Evolutionary conservation across 2,888 invertebrate genomes (phyloP).

Genomic region (Alentia gelatinosa): DNA sequence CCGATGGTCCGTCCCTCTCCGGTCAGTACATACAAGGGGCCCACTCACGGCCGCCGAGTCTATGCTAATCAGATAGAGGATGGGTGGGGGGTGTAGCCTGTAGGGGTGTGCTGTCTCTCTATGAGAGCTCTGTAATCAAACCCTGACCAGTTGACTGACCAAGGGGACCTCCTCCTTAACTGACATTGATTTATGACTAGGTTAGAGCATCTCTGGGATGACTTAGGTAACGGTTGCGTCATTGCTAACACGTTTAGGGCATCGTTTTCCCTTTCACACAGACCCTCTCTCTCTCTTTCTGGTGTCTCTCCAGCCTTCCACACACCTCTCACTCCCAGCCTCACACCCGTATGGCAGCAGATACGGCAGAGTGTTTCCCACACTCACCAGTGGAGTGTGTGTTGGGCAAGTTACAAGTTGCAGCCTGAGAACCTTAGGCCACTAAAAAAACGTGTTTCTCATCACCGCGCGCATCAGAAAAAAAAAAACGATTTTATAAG

Average conservation of each 20-base stretch:
- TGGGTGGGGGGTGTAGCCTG: not conserved
- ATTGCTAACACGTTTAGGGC: not conserved
- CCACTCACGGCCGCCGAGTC: not conserved
- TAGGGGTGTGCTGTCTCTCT: not conserved
- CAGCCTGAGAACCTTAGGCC: too few relatives aligned
- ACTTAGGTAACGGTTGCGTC: conserved; percentile 1
- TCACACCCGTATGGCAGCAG: too few relatives aligned
- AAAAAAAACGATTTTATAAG: too few relatives aligned
- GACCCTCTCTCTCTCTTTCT: not conserved
- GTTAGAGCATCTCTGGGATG: not conserved
- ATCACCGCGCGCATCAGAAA: too few relatives aligned
- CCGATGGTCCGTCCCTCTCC: not conserved
- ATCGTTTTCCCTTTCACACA: conserved; percentile 14
- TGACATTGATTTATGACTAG: conserved; percentile 48
- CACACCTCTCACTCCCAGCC: not conserved
- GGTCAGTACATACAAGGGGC: not conserved
- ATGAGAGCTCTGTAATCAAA: conserved; percentile 29
- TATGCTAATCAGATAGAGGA: conserved; percentile 6
- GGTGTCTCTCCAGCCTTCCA: not conserved
- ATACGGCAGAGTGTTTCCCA: too few relatives aligned
- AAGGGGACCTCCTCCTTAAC: not conserved
- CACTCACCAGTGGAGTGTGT: too few relatives aligned
- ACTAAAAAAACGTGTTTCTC: too few relatives aligned
- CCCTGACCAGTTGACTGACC: conserved; percentile 27
- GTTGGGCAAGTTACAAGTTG: too few relatives aligned